A percentile compares a stretch with the other conserved stretches of the same genome.
These are phyloP conservation scores for Etheostoma perlongum DNA, from an alignment of 2,797 vertebrate species.

Conservation along the genomic window DNA sequence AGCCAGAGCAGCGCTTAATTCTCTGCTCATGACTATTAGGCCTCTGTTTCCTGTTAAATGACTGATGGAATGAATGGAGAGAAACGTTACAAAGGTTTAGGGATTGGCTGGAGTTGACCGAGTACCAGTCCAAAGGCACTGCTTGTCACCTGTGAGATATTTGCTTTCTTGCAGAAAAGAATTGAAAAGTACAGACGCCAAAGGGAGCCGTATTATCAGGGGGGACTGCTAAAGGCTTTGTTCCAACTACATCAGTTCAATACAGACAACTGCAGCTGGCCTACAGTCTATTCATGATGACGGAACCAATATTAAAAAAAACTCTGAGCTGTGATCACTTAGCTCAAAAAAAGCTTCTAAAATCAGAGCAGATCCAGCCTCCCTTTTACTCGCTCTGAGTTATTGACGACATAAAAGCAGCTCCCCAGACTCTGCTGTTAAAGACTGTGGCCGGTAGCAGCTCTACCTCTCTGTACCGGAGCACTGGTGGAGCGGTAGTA, in stretches of 20 bases:
- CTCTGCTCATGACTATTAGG: constrained; percentile 29
- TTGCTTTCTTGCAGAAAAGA: constrained; percentile 43
- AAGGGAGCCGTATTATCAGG: constrained; percentile 25
- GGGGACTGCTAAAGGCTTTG: constrained; percentile 52
- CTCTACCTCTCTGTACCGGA: constrained; percentile 48
- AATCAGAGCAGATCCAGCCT: constrained; percentile 46
- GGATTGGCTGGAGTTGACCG: constrained; percentile 29
- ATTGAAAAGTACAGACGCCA: constrained; percentile 38
- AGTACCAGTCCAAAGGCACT: constrained; percentile 37
- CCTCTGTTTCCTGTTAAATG: constrained; percentile 51
- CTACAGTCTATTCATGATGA: constrained; percentile 27
- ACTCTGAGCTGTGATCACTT: constrained; percentile 40
- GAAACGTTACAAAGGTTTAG: constrained; percentile 13
- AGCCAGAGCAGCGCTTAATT: constrained; percentile 8
- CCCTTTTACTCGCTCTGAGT: constrained; percentile 59
- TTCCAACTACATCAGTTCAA: constrained; percentile 55
- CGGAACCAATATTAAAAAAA: constrained; percentile 51
- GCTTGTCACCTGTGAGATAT: constrained; percentile 50
- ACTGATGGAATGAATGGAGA: constrained; percentile 23
- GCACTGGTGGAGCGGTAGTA: constrained; percentile 42
- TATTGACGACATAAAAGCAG: constrained; percentile 65
- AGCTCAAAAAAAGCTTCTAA: constrained; percentile 38
- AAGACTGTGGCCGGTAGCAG: constrained; percentile 70
- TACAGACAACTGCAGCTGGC: constrained; percentile 54
- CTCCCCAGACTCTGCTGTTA: constrained; percentile 58